These are phyloP conservation scores for Thymelicus lineola DNA, from an alignment of 2,888 invertebrate species.

Conservation along the genomic window DNA sequence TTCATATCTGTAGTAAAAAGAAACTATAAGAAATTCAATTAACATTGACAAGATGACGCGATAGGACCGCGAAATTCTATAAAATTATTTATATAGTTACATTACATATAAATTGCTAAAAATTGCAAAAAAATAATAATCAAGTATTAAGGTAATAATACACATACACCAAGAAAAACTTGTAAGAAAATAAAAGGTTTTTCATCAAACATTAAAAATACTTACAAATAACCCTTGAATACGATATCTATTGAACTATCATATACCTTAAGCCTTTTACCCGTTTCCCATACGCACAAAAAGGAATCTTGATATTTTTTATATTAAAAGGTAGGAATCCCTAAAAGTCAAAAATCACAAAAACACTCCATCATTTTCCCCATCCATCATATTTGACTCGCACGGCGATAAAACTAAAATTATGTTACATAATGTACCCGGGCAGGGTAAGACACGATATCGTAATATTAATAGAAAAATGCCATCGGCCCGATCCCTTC, in stretches of 20 bases:
- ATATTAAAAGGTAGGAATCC: not conserved
- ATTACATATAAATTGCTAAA: too few relatives aligned
- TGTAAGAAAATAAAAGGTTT: too few relatives aligned
- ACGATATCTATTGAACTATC: not conserved
- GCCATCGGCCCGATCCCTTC: constrained; percentile 40
- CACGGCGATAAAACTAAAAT: constrained; percentile 28
- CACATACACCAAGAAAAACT: too few relatives aligned
- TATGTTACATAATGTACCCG: constrained; percentile 24
- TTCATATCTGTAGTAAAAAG: not conserved
- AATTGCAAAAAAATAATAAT: too few relatives aligned
- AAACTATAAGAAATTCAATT: not conserved
- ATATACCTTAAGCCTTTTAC: not conserved
- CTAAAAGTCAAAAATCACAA: constrained; percentile 10
- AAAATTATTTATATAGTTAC: too few relatives aligned
- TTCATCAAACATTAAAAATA: too few relatives aligned
- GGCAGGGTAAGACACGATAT: constrained; percentile 15
- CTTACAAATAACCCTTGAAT: not conserved
- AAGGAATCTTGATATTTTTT: not conserved
- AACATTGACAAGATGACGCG: not conserved
- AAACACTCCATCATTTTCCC: constrained; percentile 19
- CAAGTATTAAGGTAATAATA: too few relatives aligned
- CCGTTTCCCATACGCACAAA: not conserved
- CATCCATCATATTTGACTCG: constrained; percentile 23
- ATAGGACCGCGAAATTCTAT: too few relatives aligned
- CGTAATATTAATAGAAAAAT: constrained; percentile 46